A percentile compares a stretch with the other conserved stretches of the same genome.
Conservation (phyloP, 1,140 invertebrate genomes). For the Cotesia glomerata region DNA sequence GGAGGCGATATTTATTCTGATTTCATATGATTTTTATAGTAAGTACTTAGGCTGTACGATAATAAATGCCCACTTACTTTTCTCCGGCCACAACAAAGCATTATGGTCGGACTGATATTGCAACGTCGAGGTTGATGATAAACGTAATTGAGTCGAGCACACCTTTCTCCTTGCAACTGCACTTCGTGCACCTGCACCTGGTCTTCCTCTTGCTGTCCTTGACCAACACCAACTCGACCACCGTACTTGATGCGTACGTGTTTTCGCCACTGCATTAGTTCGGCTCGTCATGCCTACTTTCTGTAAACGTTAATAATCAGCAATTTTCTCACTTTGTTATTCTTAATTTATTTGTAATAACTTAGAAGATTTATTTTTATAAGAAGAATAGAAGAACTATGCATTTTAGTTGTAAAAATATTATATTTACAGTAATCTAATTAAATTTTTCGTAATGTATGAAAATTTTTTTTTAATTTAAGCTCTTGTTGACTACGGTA, state of each 20-base stretch:
- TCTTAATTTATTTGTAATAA: slow-evolving; percentile 21
- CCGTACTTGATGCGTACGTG: slow-evolving; percentile 65
- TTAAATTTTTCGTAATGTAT: no score
- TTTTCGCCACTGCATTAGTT: slow-evolving; percentile 66
- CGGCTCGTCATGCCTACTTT: slow-evolving; percentile 63
- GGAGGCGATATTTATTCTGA: background rate
- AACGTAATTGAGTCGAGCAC: slow-evolving; percentile 59
- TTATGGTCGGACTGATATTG: slow-evolving; percentile 63
- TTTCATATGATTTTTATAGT: background rate
- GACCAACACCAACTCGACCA: slow-evolving; percentile 64
- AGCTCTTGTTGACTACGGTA: no score
- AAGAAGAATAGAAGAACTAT: no score
- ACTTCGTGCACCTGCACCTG: slow-evolving; percentile 61
- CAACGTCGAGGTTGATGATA: slow-evolving; percentile 57
- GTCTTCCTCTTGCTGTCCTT: slow-evolving; percentile 58
- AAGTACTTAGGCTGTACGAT: no score
- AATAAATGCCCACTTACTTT: slow-evolving; percentile 66
- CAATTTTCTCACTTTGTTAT: slow-evolving; percentile 3
- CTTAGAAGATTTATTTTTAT: background rate
- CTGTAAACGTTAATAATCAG: slow-evolving; percentile 25
- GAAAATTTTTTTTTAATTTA: no score
- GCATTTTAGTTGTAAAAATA: no score
- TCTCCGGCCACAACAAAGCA: slow-evolving; percentile 86
- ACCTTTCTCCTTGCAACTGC: slow-evolving; percentile 60
- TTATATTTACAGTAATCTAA: no score